A percentile compares a stretch with the other conserved stretches of the same genome.
Evolutionary conservation across 2,113 vertebrate species (phyloP).

Genomic region (Oryzias javanicus): DNA sequence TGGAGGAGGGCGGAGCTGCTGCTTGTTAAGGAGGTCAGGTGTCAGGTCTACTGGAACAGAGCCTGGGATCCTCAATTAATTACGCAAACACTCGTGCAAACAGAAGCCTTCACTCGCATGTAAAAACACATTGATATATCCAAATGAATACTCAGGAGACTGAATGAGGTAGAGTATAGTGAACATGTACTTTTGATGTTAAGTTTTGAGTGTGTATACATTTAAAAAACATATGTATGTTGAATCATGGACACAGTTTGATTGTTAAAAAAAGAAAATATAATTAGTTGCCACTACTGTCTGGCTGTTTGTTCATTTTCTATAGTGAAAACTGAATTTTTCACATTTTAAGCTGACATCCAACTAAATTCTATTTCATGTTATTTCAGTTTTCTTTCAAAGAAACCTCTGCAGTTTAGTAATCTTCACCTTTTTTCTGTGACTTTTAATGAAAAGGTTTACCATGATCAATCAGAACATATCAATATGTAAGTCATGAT

Average conservation of each 20-base stretch:
- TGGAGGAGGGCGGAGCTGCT: slow-evolving; percentile 55
- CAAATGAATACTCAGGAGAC: slow-evolving; percentile 27
- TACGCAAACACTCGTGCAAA: slow-evolving; percentile 64
- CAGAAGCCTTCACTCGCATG: slow-evolving; percentile 32
- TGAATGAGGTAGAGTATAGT: slow-evolving; percentile 38
- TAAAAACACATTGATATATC: background rate
- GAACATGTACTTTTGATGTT: slow-evolving; percentile 26
- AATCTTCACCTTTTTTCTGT: background rate
- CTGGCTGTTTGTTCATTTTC: slow-evolving; percentile 47
- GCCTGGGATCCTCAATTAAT: slow-evolving; percentile 76
- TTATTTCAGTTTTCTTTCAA: slow-evolving; percentile 8
- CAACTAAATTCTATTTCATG: slow-evolving; percentile 5
- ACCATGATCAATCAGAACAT: no score
- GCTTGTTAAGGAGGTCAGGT: slow-evolving; percentile 74
- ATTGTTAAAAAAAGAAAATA: slow-evolving; percentile 67
- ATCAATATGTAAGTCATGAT: no score
- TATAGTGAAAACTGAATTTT: no score
- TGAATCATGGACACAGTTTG: slow-evolving; percentile 58
- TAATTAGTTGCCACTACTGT: slow-evolving; percentile 54
- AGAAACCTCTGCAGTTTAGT: slow-evolving; percentile 2
- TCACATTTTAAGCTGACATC: no score
- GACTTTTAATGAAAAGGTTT: no score
- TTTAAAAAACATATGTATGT: slow-evolving; percentile 4
- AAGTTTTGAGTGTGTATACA: slow-evolving; percentile 11
- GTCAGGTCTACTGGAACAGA: slow-evolving; percentile 68